phyloP scores from a whole-genome alignment of 2,797 vertebrate species.

The Brotula barbata region DNA sequence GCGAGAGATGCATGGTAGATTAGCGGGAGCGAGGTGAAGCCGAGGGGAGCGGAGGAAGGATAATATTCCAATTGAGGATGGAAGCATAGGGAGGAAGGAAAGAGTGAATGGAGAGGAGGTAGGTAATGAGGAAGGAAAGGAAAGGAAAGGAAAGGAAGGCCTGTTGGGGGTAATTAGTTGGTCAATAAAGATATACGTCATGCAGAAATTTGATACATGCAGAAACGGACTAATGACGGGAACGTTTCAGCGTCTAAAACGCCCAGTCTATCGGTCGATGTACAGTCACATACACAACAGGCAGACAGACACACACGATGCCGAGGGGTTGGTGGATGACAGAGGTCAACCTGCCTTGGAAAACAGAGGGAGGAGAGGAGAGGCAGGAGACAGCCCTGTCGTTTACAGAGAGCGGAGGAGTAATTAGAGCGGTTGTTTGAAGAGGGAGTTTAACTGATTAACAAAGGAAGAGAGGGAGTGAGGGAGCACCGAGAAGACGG shows the following conservation, averaged over 20 bases:
- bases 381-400: conserved; percentile 69
- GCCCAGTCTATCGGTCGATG: conserved; percentile 35
- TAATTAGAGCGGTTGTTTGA: conserved; percentile 87
- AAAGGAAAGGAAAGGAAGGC: conserved; percentile 12
- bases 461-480: conserved; percentile 78
- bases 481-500: conserved; percentile 68
- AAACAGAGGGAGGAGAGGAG: conserved; percentile 53
- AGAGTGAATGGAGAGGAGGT: neutral
- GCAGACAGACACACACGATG: conserved; percentile 30
- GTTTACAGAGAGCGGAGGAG: conserved; percentile 80
- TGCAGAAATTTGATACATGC: conserved; percentile 29
- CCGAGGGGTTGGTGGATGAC: conserved; percentile 70
- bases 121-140: conserved; percentile 11
- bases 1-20: conserved; percentile 72
- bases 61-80: conserved; percentile 22
- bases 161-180: conserved; percentile 14
- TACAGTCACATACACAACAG: neutral
- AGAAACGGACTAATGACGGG: conserved; percentile 54
- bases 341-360: conserved; percentile 79
- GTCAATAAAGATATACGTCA: neutral
- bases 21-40: conserved; percentile 62
- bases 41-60: conserved; percentile 34
- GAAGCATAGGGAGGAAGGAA: conserved; percentile 8
- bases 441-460: conserved; percentile 88
- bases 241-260: conserved; percentile 53